Evolutionary conservation across 1,140 invertebrate species (phyloP).

Genomic region (Nasonia longicornis): DNA sequence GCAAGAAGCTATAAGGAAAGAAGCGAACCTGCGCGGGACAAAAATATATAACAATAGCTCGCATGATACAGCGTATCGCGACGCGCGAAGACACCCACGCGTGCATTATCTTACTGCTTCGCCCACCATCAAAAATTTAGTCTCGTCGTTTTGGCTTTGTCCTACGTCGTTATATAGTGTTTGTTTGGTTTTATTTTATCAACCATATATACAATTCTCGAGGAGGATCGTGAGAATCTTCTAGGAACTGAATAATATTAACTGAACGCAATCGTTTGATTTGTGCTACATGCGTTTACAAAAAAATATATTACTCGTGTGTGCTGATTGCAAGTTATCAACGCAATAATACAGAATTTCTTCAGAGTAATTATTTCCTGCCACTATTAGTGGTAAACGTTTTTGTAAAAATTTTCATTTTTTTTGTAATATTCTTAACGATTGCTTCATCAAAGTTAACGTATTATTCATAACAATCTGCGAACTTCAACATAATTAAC

Average conservation of each 20-base stretch:
- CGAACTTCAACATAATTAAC: neutral
- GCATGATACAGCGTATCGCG: neutral
- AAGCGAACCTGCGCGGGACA: neutral
- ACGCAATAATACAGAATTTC: neutral
- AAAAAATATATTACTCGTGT: neutral
- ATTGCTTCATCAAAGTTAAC: neutral
- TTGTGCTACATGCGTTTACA: neutral
- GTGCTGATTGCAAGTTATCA: neutral
- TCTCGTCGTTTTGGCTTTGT: neutral
- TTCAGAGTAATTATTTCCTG: neutral
- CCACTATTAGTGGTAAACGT: neutral
- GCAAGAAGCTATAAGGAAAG: neutral
- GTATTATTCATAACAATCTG: neutral
- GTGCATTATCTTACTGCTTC: too few relatives aligned
- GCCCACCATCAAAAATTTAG: too few relatives aligned
- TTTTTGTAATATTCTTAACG: neutral
- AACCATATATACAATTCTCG: neutral
- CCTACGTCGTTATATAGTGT: neutral
- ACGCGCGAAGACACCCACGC: too few relatives aligned
- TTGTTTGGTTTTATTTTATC: neutral
- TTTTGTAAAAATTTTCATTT: conserved; percentile 4
- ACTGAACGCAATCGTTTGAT: neutral
- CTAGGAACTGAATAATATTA: neutral
- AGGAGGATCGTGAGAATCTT: neutral
- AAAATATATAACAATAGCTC: neutral